Evolutionary conservation across 2,113 vertebrate genomes (phyloP).

Genomic region (Ailuropoda melanoleuca): DNA sequence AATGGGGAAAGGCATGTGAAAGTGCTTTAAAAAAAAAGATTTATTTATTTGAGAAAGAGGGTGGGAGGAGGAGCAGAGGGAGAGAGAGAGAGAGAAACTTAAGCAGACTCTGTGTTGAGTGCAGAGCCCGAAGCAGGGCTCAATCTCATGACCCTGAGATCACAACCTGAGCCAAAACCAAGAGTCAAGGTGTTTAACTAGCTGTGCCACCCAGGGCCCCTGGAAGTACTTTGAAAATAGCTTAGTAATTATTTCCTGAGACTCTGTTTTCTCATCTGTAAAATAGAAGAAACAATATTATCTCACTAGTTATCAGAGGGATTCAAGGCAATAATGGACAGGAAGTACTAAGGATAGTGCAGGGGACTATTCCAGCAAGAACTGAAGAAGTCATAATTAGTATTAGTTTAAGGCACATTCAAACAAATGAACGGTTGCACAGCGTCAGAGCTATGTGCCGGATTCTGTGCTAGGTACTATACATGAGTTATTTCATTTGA

Average conservation of each 20-base stretch:
- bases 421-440: background rate
- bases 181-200: background rate
- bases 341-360: background rate
- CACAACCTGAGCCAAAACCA: background rate
- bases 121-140: background rate
- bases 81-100: background rate
- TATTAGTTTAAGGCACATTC: background rate
- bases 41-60: background rate
- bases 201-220: background rate
- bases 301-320: background rate
- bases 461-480: background rate
- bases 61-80: background rate
- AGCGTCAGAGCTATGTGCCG: too few relatives aligned
- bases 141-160: background rate
- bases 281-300: background rate
- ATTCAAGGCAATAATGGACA: background rate
- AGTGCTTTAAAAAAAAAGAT: background rate
- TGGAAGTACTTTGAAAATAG: background rate
- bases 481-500: background rate
- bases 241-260: background rate
- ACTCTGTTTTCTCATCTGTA: background rate
- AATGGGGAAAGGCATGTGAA: background rate
- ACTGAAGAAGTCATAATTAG: background rate
- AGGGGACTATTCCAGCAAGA: background rate
- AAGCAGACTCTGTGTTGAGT: background rate